Conservation (phyloP, 2,888 invertebrate genomes). For the Lumbricus terrestris region DNA sequence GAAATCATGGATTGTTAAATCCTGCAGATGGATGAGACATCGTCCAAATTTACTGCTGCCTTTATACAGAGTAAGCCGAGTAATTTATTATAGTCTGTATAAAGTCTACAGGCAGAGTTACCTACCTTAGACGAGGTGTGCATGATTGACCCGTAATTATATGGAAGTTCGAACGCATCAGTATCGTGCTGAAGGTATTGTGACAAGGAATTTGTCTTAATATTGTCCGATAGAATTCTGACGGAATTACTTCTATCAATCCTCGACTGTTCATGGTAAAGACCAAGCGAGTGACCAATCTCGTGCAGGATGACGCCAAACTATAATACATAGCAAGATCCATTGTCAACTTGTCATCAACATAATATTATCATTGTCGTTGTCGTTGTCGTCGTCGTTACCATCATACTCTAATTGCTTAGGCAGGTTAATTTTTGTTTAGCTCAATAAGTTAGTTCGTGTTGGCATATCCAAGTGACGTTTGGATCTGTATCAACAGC, state of each 20-base stretch:
- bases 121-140: too few relatives aligned
- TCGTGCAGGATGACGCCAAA: constrained; percentile 28
- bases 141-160: constrained; percentile 29
- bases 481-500: too few relatives aligned
- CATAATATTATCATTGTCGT: too few relatives aligned
- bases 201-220: not conserved
- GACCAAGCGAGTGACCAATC: constrained; percentile 22
- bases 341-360: not conserved
- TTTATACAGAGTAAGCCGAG: too few relatives aligned
- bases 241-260: constrained; percentile 26
- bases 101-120: too few relatives aligned
- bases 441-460: too few relatives aligned
- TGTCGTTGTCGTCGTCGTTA: too few relatives aligned
- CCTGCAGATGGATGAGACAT: constrained; percentile 14
- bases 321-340: constrained; percentile 8
- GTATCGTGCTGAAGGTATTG: constrained; percentile 18
- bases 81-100: too few relatives aligned
- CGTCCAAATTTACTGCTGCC: too few relatives aligned
- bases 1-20: too few relatives aligned
- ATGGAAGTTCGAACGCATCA: constrained; percentile 21
- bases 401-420: not conserved
- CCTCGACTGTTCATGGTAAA: constrained; percentile 34
- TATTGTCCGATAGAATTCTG: constrained; percentile 24
- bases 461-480: too few relatives aligned
- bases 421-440: too few relatives aligned